phyloP scores from a whole-genome alignment of 92 coral and sea anemone genomes.

The Blastomussa wellsi region DNA sequence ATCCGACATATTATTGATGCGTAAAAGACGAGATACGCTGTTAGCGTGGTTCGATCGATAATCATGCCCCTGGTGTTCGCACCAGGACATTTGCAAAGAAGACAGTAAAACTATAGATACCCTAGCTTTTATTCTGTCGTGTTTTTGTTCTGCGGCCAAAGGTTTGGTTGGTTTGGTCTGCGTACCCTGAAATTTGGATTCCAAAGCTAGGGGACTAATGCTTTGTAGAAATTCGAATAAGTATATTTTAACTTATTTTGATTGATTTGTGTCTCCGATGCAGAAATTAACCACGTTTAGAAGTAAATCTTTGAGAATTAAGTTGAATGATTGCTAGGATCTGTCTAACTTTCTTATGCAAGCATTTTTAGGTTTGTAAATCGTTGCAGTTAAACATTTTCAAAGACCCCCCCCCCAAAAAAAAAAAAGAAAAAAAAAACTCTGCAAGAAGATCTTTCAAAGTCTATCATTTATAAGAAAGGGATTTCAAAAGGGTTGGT shows the following conservation, averaged over 20 bases:
- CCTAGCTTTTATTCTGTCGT: not conserved
- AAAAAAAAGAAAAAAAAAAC: no score
- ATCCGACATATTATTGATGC: no score
- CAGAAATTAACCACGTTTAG: not conserved
- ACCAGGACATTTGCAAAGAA: not conserved
- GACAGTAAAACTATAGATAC: not conserved
- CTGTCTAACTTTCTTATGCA: not conserved
- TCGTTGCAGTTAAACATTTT: not conserved
- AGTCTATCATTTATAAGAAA: no score
- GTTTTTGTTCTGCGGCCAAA: not conserved
- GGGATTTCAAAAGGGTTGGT: no score
- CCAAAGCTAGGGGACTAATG: not conserved
- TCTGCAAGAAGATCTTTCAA: no score
- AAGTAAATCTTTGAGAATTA: no score
- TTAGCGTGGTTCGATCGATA: no score
- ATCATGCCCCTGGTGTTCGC: not conserved
- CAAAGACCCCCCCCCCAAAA: no score
- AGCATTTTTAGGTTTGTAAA: not conserved
- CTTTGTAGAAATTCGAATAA: not conserved
- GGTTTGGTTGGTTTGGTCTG: not conserved
- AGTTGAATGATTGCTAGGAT: not conserved
- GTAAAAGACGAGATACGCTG: not conserved
- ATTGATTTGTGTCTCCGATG: not conserved
- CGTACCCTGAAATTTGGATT: not conserved
- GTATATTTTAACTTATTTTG: not conserved